A percentile compares a stretch with the other conserved stretches of the same genome.
Conservation (phyloP, 2,113 vertebrate genomes). For the Bubo bubo region DNA sequence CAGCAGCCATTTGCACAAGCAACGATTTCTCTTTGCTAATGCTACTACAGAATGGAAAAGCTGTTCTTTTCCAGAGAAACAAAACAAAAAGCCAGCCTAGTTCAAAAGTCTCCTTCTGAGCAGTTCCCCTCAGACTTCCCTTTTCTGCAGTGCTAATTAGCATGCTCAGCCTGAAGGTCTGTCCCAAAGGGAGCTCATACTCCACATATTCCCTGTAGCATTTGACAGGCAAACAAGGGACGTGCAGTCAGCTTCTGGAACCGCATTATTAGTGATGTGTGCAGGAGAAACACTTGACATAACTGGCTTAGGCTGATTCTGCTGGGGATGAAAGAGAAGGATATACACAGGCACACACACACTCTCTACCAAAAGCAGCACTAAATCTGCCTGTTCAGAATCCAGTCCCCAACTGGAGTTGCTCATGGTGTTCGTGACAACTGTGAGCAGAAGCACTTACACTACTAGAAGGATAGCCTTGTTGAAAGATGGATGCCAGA, state of each 20-base stretch:
- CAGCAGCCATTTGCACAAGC: background rate
- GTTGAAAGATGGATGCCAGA: background rate
- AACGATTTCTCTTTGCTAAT: background rate
- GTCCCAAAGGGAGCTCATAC: constrained; percentile 26
- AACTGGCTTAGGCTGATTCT: background rate
- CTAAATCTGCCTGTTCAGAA: background rate
- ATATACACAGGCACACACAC: background rate
- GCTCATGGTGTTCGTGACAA: background rate
- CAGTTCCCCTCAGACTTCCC: background rate
- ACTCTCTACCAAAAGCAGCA: background rate
- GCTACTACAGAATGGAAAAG: background rate
- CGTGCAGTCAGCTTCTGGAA: background rate
- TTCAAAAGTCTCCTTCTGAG: constrained; percentile 25
- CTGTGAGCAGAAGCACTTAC: background rate
- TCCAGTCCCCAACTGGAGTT: background rate
- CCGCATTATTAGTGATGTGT: background rate
- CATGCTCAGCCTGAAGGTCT: background rate
- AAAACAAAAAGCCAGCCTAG: background rate
- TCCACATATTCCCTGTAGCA: background rate
- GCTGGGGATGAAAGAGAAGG: background rate
- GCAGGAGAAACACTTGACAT: background rate
- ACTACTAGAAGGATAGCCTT: background rate
- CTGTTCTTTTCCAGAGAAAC: background rate
- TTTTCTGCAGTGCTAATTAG: constrained; percentile 34
- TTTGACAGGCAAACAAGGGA: constrained; percentile 11